Evolutionary conservation across 2,797 vertebrate genomes (phyloP), one percentile per base, ranked within the genome.

Genomic region (Tokudaia tokunoshimensis): DNA sequence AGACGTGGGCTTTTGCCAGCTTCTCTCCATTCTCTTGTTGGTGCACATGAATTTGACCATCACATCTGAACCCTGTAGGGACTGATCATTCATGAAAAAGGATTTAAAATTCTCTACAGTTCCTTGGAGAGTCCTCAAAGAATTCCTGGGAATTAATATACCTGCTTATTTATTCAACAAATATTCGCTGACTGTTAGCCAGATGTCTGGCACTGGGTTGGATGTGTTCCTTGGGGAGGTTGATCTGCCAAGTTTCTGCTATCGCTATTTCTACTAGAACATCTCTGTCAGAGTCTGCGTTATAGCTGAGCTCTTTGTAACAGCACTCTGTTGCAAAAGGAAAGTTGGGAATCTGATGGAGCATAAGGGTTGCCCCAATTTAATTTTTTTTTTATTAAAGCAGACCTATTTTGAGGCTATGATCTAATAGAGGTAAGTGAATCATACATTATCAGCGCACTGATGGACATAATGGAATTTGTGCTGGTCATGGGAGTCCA

Each of bases 111-210:
- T 94, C 78, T 86, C 37, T 47, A 44, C 59, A 59, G 44, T 80
- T 86, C 83, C 87, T 84, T 37, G 79, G 89, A 94, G 87, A 75
- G 78, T 59, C 63, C 79, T 94, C 24, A 81, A 89, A 91, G 82
- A 96, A 91, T 97, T 70, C 85, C 67, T 57, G 80, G 78, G 96
- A 95, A 97, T 96, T 92, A 92, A 93, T 50, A 63, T 90, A 78
- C 89, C 88, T 89, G 78, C 93, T 96, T 96, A 81, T 88, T 95
- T 95, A 94, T 93, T 96, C 81, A 92, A 41, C 47, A 92, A 88
- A 82, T 95, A 82, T 41, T 88, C 95, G n/a, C 78, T 24, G 94
- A 90, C 57, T 57, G 75, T 52, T 70, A 80, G 75, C 96, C 96
- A 95, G 85, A 94, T 92, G 89, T 96, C 96, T 94, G 94, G 85